Evolutionary conservation across 2,888 invertebrate species (phyloP), one percentile per base, ranked within the genome.

Genomic region (Euclidia mi): DNA sequence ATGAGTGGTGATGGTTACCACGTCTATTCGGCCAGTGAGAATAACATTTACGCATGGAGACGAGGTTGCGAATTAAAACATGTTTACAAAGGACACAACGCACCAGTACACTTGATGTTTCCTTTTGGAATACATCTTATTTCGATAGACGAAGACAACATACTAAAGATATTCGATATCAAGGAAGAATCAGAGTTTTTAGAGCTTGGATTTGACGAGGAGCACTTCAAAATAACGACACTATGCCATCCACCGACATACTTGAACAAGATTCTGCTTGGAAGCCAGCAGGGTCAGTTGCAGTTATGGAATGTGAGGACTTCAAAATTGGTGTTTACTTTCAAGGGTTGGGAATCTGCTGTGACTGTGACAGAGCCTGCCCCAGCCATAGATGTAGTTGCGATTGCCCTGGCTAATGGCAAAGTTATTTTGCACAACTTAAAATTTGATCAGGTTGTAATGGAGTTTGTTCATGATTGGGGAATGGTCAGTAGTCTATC

Each of bases 171-270:
- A 18, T 99, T 98, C 97, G 96, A 98, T 80, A 97, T 98, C 14
- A 96, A 96, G 74, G 95, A 96, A 0, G 97, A 97, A 89, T 95
- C 96, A 56, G 85, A 96, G 32, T 95, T 96, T 68, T 83, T 96
- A 18, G 97, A 97, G 78, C 87, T 98, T 1, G 95, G 94, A 4
- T 98, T 98, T 77, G 95, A 96, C 51, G 94, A 95, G 10, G 88
- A 95, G 0, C 90, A 92, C n/a, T 99, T 99, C 82, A 94, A 96
- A 75, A 96, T 99, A 25, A 96, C 97, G 0, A 95, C 98, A 0
- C 65, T 99, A n/a, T 94, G 97, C 52, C 99, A 99, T 94, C 99
- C 99, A 0, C 96, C 96, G 17, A 98, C 99, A 0, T 99, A 99
- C 85, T 89, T 99, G 11, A 99, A 99, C 85, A 99, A 99, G 86